phyloP scores from a whole-genome alignment of 2,113 vertebrate genomes.

The Gnathonemus echidnorhynchus region DNA sequence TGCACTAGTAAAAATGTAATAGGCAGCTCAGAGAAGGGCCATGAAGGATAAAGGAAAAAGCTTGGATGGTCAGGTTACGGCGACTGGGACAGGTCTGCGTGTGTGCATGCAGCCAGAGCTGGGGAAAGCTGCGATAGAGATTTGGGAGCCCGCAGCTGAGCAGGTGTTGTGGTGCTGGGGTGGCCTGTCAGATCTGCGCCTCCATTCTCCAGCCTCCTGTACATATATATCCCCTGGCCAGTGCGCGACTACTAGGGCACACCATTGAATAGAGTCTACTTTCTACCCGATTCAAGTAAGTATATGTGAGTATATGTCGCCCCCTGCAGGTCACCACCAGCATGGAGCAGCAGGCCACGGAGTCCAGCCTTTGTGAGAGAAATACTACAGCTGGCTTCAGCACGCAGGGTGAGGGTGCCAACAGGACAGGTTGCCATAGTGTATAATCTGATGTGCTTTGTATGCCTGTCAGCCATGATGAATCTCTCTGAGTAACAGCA shows the following conservation, averaged over 20 bases:
- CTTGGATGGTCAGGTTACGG: not conserved
- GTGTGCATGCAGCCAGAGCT: not conserved
- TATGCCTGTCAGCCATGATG: not conserved
- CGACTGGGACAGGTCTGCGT: not conserved
- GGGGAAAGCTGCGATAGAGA: not conserved
- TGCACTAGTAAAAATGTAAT: not conserved
- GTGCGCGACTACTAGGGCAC: not conserved
- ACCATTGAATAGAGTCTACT: not conserved
- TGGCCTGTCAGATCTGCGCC: not conserved
- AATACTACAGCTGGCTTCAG: conserved; percentile 65
- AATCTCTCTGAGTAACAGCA: not conserved
- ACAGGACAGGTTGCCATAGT: not conserved
- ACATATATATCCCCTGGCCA: not conserved
- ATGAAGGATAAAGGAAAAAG: not conserved
- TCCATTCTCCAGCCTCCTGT: not conserved
- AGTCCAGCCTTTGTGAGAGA: conserved; percentile 67
- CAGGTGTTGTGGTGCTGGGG: not conserved
- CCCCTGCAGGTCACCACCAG: conserved; percentile 60
- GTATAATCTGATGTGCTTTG: not conserved
- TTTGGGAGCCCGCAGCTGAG: not conserved
- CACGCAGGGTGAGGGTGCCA: conserved; percentile 69
- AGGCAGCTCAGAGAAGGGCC: not conserved
- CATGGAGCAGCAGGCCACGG: conserved; percentile 64
- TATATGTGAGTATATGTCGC: not conserved
- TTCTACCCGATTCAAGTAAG: not conserved